phyloP scores from a whole-genome alignment of 2,113 vertebrate genomes.

The Neodontobutis hainanensis region DNA sequence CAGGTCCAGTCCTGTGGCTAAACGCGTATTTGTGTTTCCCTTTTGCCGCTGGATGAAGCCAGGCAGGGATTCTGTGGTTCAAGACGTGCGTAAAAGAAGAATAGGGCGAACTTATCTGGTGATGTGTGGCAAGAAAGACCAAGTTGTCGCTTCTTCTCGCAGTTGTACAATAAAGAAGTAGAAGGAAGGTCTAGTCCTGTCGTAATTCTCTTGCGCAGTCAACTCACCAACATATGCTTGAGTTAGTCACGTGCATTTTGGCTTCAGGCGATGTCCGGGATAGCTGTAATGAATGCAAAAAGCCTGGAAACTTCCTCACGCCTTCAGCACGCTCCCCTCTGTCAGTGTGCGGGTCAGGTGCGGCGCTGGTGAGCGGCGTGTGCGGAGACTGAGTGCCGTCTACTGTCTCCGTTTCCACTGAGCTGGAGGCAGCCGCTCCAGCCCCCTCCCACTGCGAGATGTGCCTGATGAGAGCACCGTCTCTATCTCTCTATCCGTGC shows the following conservation, averaged over 20 bases:
- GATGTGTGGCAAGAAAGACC: slow-evolving; percentile 9
- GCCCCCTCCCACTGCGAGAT: slow-evolving; percentile 56
- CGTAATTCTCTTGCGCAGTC: slow-evolving; percentile 18
- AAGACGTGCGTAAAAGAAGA: background rate
- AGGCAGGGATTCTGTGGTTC: slow-evolving; percentile 20
- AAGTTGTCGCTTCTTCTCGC: slow-evolving; percentile 38
- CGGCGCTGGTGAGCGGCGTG: slow-evolving; percentile 28
- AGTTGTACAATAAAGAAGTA: background rate
- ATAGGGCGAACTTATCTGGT: background rate
- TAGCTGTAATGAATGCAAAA: background rate
- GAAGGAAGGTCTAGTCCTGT: slow-evolving; percentile 27
- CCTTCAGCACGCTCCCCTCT: slow-evolving; percentile 14
- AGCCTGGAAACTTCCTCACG: slow-evolving; percentile 39
- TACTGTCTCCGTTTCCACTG: slow-evolving; percentile 57
- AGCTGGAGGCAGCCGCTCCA: slow-evolving; percentile 56
- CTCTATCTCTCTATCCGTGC: background rate
- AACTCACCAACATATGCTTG: slow-evolving; percentile 50
- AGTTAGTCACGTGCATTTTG: slow-evolving; percentile 13
- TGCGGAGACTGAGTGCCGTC: slow-evolving; percentile 50
- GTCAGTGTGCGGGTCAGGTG: slow-evolving; percentile 47
- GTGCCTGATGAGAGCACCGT: slow-evolving; percentile 56
- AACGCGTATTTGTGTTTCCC: slow-evolving; percentile 46
- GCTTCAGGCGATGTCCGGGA: slow-evolving; percentile 18
- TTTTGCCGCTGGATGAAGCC: slow-evolving; percentile 17
- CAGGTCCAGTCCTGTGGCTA: slow-evolving; percentile 21